Conservation (phyloP, 2,888 invertebrate species). For the Chromoteleia sp. region DNA sequence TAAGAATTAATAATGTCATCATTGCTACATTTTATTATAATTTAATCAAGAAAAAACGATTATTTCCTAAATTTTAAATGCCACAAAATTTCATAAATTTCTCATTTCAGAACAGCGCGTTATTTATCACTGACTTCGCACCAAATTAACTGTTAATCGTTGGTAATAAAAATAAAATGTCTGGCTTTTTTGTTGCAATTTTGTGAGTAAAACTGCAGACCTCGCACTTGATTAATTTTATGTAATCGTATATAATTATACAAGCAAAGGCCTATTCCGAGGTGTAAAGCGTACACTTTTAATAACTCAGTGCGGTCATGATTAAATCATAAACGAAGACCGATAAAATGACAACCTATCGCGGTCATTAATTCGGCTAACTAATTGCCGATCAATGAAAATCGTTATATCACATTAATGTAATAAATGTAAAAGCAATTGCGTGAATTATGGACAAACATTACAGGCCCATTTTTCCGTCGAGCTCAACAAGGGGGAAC, state of each 20-base stretch:
- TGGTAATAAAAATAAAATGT: constrained; percentile 4
- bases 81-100: constrained; percentile 4
- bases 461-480: constrained; percentile 24
- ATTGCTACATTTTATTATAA: too few relatives aligned
- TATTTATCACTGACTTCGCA: constrained; percentile 20
- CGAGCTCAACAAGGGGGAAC: constrained; percentile 34
- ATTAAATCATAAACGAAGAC: constrained; percentile 38
- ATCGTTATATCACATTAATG: constrained; percentile 43
- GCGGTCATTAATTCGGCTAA: constrained; percentile 14
- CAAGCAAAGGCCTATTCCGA: constrained; percentile 2
- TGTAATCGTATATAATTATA: constrained; percentile 28
- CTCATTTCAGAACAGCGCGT: not conserved
- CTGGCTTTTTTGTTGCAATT: constrained; percentile 3
- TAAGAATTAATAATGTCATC: too few relatives aligned
- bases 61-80: too few relatives aligned
- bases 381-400: constrained; percentile 33
- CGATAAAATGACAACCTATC: constrained; percentile 31
- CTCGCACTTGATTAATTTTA: constrained; percentile 6
- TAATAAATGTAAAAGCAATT: constrained; percentile 37
- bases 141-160: constrained; percentile 10
- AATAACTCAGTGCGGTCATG: not conserved
- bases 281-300: constrained; percentile 18
- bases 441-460: constrained; percentile 43
- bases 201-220: not conserved
- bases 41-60: too few relatives aligned